Evolutionary conservation across 2,113 vertebrate genomes (phyloP).

Genomic region (Bubo scandiacus): DNA sequence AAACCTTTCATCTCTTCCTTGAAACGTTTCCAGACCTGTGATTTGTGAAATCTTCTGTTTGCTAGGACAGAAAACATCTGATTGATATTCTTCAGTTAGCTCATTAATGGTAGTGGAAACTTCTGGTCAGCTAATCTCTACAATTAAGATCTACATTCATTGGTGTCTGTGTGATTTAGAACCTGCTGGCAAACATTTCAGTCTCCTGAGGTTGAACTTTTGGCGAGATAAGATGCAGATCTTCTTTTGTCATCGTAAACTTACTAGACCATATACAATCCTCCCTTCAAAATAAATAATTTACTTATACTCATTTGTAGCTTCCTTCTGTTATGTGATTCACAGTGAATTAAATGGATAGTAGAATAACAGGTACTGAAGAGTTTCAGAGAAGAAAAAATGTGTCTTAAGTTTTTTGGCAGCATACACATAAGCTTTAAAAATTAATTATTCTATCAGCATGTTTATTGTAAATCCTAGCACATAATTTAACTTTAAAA

Average conservation of each 20-base stretch:
- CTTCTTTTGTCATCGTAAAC: conserved; percentile 55
- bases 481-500: not conserved
- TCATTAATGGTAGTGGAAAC: conserved; percentile 33
- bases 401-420: not conserved
- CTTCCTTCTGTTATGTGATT: conserved; percentile 1
- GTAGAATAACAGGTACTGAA: not conserved
- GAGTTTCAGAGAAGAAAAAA: not conserved
- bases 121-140: not conserved
- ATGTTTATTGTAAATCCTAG: not conserved
- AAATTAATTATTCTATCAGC: not conserved
- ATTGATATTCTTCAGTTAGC: not conserved
- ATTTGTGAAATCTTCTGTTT: not conserved
- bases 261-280: conserved; percentile 4
- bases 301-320: conserved; percentile 5
- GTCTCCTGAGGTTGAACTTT: conserved; percentile 35
- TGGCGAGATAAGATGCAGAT: conserved; percentile 50
- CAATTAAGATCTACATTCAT: not conserved
- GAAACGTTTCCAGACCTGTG: not conserved
- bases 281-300: conserved; percentile 36
- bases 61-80: conserved; percentile 3
- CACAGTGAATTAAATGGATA: not conserved
- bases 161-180: conserved; percentile 54
- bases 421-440: not conserved
- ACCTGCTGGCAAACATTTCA: conserved; percentile 28
- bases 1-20: not conserved